Evolutionary conservation across 2,888 invertebrate genomes (phyloP), one percentile per base, ranked within the genome.

Genomic region (Thereva nobilitata): DNA sequence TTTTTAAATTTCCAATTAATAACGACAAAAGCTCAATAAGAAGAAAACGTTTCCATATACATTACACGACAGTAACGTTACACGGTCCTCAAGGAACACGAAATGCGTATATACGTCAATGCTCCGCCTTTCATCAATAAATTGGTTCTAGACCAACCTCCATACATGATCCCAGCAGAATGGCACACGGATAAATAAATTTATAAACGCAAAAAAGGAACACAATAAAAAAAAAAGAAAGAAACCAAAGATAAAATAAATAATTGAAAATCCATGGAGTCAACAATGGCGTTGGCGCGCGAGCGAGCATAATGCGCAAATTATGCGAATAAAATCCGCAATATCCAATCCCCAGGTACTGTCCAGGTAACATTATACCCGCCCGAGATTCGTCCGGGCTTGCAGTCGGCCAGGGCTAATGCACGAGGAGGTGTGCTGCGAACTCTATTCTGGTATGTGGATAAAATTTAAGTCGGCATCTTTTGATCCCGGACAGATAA

Each of bases 271-370:
- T 55, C 47, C 54, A 45, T 47, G 45, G 47, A 54, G 64, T 54
- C 53, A 64, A 64, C 54, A 64, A 64, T 64, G 70, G 72, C 68
- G 74, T 71, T 74, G 75, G 74, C 74, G 74, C 73, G 72, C 73
- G 72, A 72, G 73, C 73, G 72, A 76, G 74, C 73, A 78, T 78
- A 78, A 78, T 78, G 77, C 76, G 76, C 76, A 79, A 78, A 78
- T 79, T 78, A 78, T 78, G 78, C 78, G 79, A 78, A 79, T 76
- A 77, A 77, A 78, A 79, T 79, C 76, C 61, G 61, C 61, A 50
- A 61, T 61, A 49, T 61, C 50, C 50, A 50, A 50, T 41, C 42
- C 49, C 42, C 50, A 42, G 41, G 50, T 12, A 23, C 5, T 40
- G 61, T 34, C 37, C 10, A 41, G 50, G 40, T 50, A n/a, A n/a